phyloP scores from a whole-genome alignment of 2,888 invertebrate genomes.

The Steromphala cineraria region DNA sequence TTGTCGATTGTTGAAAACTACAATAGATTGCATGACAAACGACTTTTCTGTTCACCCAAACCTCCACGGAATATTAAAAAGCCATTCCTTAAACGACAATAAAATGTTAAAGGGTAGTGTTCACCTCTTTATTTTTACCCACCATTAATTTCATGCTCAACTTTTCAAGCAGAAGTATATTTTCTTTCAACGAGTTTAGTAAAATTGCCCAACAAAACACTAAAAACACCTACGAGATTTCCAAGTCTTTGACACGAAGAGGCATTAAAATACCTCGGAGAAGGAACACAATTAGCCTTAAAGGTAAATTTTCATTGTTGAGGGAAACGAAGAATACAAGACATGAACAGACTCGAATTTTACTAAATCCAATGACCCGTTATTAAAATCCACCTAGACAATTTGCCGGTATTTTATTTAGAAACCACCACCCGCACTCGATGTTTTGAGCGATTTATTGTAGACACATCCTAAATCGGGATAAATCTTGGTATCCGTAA shows the following conservation, averaged over 20 bases:
- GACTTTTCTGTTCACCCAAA: conserved; percentile 18
- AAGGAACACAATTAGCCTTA: not conserved
- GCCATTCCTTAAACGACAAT: conserved; percentile 17
- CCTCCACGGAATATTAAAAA: conserved; percentile 16
- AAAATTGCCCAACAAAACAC: not conserved
- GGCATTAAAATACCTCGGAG: not conserved
- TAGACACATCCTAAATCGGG: not conserved
- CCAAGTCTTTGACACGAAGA: not conserved
- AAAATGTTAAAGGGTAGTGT: not conserved
- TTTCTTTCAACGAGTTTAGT: conserved; percentile 13
- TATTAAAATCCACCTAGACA: not conserved
- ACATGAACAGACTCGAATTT: conserved; percentile 3
- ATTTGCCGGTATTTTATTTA: not conserved
- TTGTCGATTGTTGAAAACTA: conserved; percentile 1
- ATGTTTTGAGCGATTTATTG: not conserved
- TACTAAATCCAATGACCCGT: not conserved
- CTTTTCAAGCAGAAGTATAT: conserved; percentile 15
- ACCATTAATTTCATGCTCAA: conserved; percentile 14
- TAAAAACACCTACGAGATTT: not conserved
- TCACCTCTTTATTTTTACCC: conserved; percentile 10
- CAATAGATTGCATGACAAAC: conserved; percentile 6
- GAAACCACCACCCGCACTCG: no score
- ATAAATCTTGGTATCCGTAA: not conserved
- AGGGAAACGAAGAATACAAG: not conserved
- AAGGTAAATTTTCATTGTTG: conserved; percentile 4